These are phyloP conservation scores for Perccottus glenii DNA, from an alignment of 2,113 vertebrate genomes.

Conservation along the genomic window DNA sequence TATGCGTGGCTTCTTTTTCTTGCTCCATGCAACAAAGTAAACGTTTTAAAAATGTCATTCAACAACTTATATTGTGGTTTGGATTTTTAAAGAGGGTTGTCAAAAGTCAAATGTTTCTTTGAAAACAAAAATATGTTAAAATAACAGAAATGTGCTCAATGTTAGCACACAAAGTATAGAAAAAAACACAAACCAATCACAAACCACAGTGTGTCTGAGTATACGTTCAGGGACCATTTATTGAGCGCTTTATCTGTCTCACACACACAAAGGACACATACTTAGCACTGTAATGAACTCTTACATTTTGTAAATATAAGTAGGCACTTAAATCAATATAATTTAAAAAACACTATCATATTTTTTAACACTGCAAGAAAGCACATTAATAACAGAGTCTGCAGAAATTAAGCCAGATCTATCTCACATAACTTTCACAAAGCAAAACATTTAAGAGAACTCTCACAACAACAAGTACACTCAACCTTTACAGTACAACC, in stretches of 20 bases:
- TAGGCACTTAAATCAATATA: constrained; percentile 51
- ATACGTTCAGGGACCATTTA: constrained; percentile 48
- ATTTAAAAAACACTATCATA: constrained; percentile 63
- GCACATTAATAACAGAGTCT: constrained; percentile 34
- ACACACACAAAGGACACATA: constrained; percentile 37
- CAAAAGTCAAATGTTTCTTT: constrained; percentile 62
- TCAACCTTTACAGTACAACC: constrained; percentile 31
- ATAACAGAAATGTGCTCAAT: constrained; percentile 25
- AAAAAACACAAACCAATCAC: constrained; percentile 38
- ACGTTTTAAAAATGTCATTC: constrained; percentile 3
- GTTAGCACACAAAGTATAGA: constrained; percentile 8
- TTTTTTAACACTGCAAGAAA: constrained; percentile 57
- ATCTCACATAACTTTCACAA: constrained; percentile 20
- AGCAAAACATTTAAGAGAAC: constrained; percentile 14
- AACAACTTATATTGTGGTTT: constrained; percentile 17
- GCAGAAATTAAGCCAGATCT: constrained; percentile 25
- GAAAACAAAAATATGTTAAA: constrained; percentile 40
- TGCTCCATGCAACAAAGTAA: not conserved
- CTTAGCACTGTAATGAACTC: constrained; percentile 30
- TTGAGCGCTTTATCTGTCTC: constrained; percentile 46
- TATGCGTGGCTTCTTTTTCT: not conserved
- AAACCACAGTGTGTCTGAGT: constrained; percentile 36
- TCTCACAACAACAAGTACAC: constrained; percentile 14
- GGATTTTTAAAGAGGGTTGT: constrained; percentile 60
- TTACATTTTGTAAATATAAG: constrained; percentile 37